Evolutionary conservation across 2,888 invertebrate species (phyloP), one percentile per base, ranked within the genome.

Genomic region (Melangyna quadrimaculata): DNA sequence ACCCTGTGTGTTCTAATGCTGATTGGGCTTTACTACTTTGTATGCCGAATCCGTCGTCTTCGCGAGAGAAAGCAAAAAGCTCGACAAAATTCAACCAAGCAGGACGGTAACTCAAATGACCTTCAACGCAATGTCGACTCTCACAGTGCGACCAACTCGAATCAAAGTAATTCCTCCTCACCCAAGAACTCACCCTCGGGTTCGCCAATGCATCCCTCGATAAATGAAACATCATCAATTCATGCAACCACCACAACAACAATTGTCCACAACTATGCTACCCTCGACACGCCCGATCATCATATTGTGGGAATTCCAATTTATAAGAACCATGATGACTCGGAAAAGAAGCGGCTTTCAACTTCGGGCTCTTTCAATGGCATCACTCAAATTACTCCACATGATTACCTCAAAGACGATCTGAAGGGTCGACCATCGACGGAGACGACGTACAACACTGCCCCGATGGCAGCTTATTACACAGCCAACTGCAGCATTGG

Each of bases 321-420:
- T 0, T 92, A 92, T 81, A 91, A 91, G 79, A 91, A 90, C 24
- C 91, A 77, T 89, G 93, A 93, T 78, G 93, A 93, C 57, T 92
- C 93, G 43, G 91, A 91, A 0, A 93, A 93, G 81, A 93, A 93
- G 87, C 89, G 93, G 0, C 93, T 92, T 82, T 93, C 93, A 2
- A 88, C 93, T 1, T 51, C 83, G 0, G 87, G 69, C 9, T 75
- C 87, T 2, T 83, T 72, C 19, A 81, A 63, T 5, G 78, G 80
- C 0, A 77, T 51, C 5, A 37, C 71, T 10, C 71, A 71, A 19
- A 40, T 67, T 1, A 61, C 37, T 14, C 45, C 80, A 3, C 75
- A 75, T 14, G 84, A 80, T 12, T 80, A 75, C 9, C 40, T 71
- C 3, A 71, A 74, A 12, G 74, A 84, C 12, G 87, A 83, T 2